These are phyloP conservation scores for Leptothorax acervorum DNA, from an alignment of 2,888 invertebrate species.

Conservation along the genomic window DNA sequence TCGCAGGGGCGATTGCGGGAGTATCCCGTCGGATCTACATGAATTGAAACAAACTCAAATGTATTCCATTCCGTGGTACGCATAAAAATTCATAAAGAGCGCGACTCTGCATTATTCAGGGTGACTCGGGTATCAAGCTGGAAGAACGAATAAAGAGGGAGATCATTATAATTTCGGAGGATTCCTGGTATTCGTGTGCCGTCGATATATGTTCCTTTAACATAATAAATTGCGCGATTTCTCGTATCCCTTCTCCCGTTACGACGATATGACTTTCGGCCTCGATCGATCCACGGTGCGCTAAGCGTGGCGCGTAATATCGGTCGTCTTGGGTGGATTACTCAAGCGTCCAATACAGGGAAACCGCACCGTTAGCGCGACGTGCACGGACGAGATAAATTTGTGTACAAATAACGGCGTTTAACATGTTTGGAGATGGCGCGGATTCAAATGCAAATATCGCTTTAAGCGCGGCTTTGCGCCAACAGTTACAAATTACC, in stretches of 20 bases:
- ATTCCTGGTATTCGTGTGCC: constrained; percentile 72
- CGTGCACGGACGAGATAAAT: constrained; percentile 28
- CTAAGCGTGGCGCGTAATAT: constrained; percentile 16
- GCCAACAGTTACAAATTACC: constrained; percentile 53
- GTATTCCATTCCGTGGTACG: constrained; percentile 79
- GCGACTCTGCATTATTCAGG: constrained; percentile 82
- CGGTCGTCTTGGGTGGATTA: constrained; percentile 1
- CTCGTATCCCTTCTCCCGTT: neutral
- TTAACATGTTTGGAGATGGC: constrained; percentile 46
- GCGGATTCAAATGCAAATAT: constrained; percentile 55
- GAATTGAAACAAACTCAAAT: constrained; percentile 73
- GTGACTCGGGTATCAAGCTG: constrained; percentile 66
- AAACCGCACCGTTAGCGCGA: neutral
- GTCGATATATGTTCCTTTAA: constrained; percentile 61
- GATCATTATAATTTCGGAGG: constrained; percentile 82
- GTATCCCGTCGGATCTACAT: constrained; percentile 20
- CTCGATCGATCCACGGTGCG: constrained; percentile 9
- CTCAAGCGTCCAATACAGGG: neutral
- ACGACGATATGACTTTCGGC: neutral
- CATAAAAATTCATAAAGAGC: constrained; percentile 84
- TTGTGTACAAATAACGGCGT: constrained; percentile 45
- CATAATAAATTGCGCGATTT: constrained; percentile 53
- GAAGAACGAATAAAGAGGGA: constrained; percentile 73
- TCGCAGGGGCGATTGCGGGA: constrained; percentile 2
- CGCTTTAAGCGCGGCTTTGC: constrained; percentile 48